Base-by-base conservation (phyloP, 2,113 vertebrate genomes). In the Hemiprocne comata region DNA sequence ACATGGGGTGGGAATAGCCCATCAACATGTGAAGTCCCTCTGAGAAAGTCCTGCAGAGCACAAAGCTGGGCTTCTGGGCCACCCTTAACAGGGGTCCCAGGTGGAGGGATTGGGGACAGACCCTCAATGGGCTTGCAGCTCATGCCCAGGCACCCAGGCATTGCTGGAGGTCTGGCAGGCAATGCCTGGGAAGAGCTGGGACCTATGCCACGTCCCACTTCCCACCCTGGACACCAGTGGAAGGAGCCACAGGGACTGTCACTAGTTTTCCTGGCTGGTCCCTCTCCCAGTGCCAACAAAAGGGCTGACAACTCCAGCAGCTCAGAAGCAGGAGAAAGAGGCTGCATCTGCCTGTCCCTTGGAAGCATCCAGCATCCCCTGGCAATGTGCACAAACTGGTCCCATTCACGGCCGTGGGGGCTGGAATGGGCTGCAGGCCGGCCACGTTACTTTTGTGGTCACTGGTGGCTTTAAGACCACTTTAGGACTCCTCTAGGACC, bases 241-340 rank as follows among this genome's bases (percentile, higher is more conserved):
- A 86, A 89, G 34, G 34, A 9, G 29, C 33, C 6, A 0, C 1
- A 0, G 19, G 42, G 23, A 17, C 34, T 54, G 17, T 28, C 14
- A 1, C 8, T 18, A 1, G 3, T 1, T 62, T 87, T 84, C 44
- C 51, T 57, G 20, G 20, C 24, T 4, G 2, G n/a, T 87, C 60
- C 65, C 83, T 85, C 69, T 86, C 29, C 6, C 11, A 20, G 6
- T 80, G 31, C 64, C 50, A 44, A 4, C n/a, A 17, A 33, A 55
- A 76, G 54, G 46, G 29, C 20, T 29, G 25, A 21, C 54, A 84
- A 25, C 34, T 75, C 51, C 69, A 80, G 71, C 58, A 90, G 61
- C 55, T 74, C 55, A 44, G 54, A 28, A 64, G 11, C 0, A 0
- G 29, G 60, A 80, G 29, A 76, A 67, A 72, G 36, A 13, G 7